Base-by-base conservation (phyloP, 2,888 invertebrate genomes). In the Drosophila parthenogenetica region DNA sequence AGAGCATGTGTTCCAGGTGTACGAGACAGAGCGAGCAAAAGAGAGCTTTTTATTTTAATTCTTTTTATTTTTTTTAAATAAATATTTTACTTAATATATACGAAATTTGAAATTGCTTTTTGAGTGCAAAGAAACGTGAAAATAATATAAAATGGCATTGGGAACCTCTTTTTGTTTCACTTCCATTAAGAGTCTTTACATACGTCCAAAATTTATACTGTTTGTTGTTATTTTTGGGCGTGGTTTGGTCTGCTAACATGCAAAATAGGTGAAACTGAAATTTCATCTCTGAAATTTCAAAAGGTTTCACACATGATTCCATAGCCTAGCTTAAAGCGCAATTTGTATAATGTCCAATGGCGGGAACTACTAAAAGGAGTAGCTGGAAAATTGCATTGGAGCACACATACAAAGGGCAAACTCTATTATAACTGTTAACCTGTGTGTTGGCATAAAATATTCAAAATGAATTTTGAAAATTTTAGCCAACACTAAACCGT, bases 181-280 rank as follows among this genome's bases (percentile, higher is more conserved):
- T 90, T 91, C 87, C 89, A 91, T 90, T 91, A 91, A 91, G 91
- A 91, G 91, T 87, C 86, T 91, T 91, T 91, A 91, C 91, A 80
- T 87, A 84, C 87, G 91, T 87, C 88, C 90, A 91, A 90, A 79
- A 74, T 61, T 16, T 61, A 63, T 55, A 7, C 11, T 37, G 16
- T 39, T 17, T 42, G 48, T 60, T 37, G 25, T 39, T n/a, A 29
- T 50, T 74, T 79, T 87, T 89, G 89, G 81, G 77, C 87, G 86
- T 89, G 89, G 89, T 79, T 77, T 70, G 66, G 78, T 73, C 75
- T 79, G 87, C 85, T 79, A 78, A 81, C 91, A 91, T 91, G 91
- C 91, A 91, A 91, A 91, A 91, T 91, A 91, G 91, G 89, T 90
- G 91, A 91, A 91, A 91, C 80, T 79, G 80, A 72, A 75, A 66